Evolutionary conservation across 2,797 vertebrate genomes (phyloP), one percentile per base, ranked within the genome.

Genomic region (Chelmon rostratus): DNA sequence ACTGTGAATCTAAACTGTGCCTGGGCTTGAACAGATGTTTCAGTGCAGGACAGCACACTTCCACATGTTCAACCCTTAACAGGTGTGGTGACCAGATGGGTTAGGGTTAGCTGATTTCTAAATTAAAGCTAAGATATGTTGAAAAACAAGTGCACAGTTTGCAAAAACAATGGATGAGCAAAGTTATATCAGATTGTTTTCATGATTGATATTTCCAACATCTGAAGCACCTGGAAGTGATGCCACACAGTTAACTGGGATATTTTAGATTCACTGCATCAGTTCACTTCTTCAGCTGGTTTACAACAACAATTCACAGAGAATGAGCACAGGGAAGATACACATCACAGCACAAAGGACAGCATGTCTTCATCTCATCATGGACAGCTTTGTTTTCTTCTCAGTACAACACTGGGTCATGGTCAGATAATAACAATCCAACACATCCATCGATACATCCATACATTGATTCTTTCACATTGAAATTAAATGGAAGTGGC

Each of bases 231-330:
- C 25, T 64, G 23, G 19, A 44, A 15, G 28, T 21, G 18, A 70
- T 23, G 64, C 3, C 6, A 50, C n/a, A 65, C 28, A 57, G 44
- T 61, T 21, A 11, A 37, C 11, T 16, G 10, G 5, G 21, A 58
- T 25, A 57, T 47, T 74, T 65, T 8, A 53, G 23, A 23, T 4
- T 21, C 12, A 61, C 68, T 6, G 16, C 16, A 58, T 37, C 8
- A 4, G n/a, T 63, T 64, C 37, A 47, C 37, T 38, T 69, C 53
- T 47, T 54, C 8, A 57, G 65, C 8, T 47, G 19, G 19, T 73
- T 80, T 46, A 76, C 68, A 70, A 76, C 63, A 63, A 46, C 23
- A 40, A 12, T 59, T 61, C n/a, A 81, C 64, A 85, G 21, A 56
- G 58, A 68, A 21, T 56, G 68, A 84, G 31, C 65, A 78, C 42